These are phyloP conservation scores for Aurelia sp. DNA, from an alignment of 30 jellyfish, hydroid and myxozoan species.

Conservation along the genomic window DNA sequence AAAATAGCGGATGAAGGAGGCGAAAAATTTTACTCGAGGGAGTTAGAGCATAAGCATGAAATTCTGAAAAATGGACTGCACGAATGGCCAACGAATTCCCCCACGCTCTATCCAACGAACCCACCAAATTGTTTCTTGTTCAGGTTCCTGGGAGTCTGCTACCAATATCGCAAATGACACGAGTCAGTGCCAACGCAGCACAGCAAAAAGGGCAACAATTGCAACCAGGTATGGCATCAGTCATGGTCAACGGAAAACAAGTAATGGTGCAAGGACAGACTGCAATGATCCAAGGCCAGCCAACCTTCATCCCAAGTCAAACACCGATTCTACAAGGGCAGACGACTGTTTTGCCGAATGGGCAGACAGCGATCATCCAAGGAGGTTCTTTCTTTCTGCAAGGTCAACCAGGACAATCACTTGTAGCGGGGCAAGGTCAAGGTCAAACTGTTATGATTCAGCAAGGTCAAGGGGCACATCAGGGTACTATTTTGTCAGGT, in stretches of 20 bases:
- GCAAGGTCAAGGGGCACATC: slow-evolving; percentile 72
- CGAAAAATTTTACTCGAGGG: too few species aligned
- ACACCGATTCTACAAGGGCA: slow-evolving; percentile 93
- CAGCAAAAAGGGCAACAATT: slow-evolving; percentile 87
- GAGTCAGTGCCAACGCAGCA: slow-evolving; percentile 79
- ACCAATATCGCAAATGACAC: slow-evolving; percentile 95
- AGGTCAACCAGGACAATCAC: slow-evolving; percentile 98
- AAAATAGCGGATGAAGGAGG: too few species aligned
- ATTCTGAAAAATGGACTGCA: too few species aligned
- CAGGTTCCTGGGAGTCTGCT: slow-evolving; percentile 97
- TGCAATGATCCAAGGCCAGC: slow-evolving; percentile 97
- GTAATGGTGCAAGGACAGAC: slow-evolving; percentile 99
- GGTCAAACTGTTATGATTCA: slow-evolving; percentile 99
- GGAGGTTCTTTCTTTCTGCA: slow-evolving; percentile 95
- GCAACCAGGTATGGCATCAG: slow-evolving; percentile 96
- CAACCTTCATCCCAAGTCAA: slow-evolving; percentile 94
- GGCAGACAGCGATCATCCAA: slow-evolving; percentile 96
- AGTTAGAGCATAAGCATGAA: too few species aligned
- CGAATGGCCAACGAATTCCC: too few species aligned
- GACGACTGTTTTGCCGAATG: slow-evolving; percentile 91
- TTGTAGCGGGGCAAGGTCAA: slow-evolving; percentile 90
- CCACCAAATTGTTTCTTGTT: too few species aligned
- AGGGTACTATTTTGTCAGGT: slow-evolving; percentile 64
- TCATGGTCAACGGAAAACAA: slow-evolving; percentile 96
- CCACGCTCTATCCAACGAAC: too few species aligned